Conservation (phyloP, 2,797 vertebrate species). For the Hyperoplus lanceolatus region DNA sequence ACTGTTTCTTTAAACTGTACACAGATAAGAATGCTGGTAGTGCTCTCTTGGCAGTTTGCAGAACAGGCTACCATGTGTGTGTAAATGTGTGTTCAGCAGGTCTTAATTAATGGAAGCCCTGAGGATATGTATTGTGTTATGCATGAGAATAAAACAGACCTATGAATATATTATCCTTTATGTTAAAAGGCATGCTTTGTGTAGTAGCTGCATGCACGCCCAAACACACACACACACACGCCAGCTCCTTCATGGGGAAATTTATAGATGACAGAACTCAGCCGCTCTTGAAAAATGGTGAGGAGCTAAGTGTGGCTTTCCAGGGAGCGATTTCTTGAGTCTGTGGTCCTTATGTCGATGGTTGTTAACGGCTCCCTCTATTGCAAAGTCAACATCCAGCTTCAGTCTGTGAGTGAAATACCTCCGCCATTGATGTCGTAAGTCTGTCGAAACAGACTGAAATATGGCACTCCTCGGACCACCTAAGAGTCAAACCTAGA, state of each 20-base stretch:
- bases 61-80: slow-evolving; percentile 60
- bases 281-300: slow-evolving; percentile 69
- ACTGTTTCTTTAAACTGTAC: slow-evolving; percentile 27
- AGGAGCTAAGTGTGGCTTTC: slow-evolving; percentile 68
- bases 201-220: slow-evolving; percentile 10
- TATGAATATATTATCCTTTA: slow-evolving; percentile 76
- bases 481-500: slow-evolving; percentile 68
- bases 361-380: slow-evolving; percentile 77
- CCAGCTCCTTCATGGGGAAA: slow-evolving; percentile 62
- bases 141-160: slow-evolving; percentile 69
- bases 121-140: slow-evolving; percentile 68
- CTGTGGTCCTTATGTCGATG: slow-evolving; percentile 73
- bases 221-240: slow-evolving; percentile 23
- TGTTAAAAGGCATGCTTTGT: slow-evolving; percentile 54
- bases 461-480: slow-evolving; percentile 73
- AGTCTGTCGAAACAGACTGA: slow-evolving; percentile 74
- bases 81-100: slow-evolving; percentile 74
- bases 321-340: slow-evolving; percentile 75
- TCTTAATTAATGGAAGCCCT: slow-evolving; percentile 74
- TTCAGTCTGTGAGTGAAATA: slow-evolving; percentile 72
- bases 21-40: slow-evolving; percentile 4
- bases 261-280: slow-evolving; percentile 75
- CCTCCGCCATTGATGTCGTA: slow-evolving; percentile 66
- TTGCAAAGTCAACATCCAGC: slow-evolving; percentile 81
- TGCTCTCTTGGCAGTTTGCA: slow-evolving; percentile 60